Base-by-base conservation (phyloP, 2,113 vertebrate genomes). In the Neoarius graeffei region DNA sequence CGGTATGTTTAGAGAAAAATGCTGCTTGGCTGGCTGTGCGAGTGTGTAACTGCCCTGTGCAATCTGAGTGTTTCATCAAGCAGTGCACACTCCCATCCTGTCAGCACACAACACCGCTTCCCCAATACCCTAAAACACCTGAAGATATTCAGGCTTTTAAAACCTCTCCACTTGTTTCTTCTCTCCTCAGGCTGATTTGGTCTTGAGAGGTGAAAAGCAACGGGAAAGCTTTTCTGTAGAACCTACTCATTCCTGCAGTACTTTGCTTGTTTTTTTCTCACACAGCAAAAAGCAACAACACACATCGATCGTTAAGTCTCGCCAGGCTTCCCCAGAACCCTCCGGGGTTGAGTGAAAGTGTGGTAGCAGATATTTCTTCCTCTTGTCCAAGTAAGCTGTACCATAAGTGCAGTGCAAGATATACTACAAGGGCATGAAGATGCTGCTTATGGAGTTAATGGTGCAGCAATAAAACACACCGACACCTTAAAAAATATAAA, bases 311-410 rank as follows among this genome's bases (percentile, higher is more conserved):
- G 35, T 80, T 73, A 88, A 86, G 62, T 81, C 59, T 88, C 30
- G 11, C 56, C 83, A 82, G 86, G 62, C 66, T 87, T 74, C 62
- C 27, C 48, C 86, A 80, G 56, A 83, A 86, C 4, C 84, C 84
- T 84, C 83, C n/a, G 13, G 84, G 81, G 84, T 88, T 23, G 81
- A 88, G 82, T 86, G 87, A 90, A 83, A 77, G 80, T 90, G 79
- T 85, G 76, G 52, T 67, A 74, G 69, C 83, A 77, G 57, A 90
- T 86, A 89, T 76, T 81, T 87, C 85, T 66, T 88, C 69, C 42
- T 66, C 74, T 62, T 71, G 13, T 69, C 52, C 60, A 50, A 90
- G 85, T 77, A 42, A 62, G 59, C 66, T 60, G 4, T 27, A 23
- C 42, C 25, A 66, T 86, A 27, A 79, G 57, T 54, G 14, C 59